Conservation (phyloP, 2,888 invertebrate species). For the Escarpia spicata region DNA sequence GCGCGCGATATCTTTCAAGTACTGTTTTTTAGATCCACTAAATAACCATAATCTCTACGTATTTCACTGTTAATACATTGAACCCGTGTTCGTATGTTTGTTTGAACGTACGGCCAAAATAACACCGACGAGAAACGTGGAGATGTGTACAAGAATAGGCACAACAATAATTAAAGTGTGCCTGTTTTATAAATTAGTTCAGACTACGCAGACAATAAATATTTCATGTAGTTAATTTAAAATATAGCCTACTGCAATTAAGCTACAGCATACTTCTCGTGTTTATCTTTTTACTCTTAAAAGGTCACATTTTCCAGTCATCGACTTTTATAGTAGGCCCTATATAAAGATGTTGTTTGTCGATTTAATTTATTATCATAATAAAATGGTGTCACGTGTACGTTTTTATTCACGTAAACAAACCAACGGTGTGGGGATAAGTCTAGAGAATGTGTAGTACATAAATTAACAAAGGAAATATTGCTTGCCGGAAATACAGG, state of each 20-base stretch:
- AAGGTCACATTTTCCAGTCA: neutral
- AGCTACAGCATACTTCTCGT: neutral
- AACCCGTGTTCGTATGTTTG: no score
- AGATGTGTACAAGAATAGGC: neutral
- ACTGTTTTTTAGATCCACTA: neutral
- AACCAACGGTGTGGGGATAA: no score
- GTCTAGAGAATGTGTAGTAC: no score
- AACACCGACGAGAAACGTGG: no score
- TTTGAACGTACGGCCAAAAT: no score
- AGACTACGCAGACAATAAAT: neutral
- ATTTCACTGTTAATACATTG: neutral
- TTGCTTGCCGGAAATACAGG: neutral
- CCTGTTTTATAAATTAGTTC: neutral
- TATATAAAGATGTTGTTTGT: no score
- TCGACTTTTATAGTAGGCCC: neutral
- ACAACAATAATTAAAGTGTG: neutral
- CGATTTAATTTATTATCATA: no score
- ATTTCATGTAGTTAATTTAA: constrained; percentile 9
- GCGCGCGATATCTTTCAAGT: neutral
- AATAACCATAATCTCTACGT: neutral
- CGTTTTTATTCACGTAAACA: no score
- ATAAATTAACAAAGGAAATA: neutral
- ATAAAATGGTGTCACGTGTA: no score
- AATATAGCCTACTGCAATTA: neutral
- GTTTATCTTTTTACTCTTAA: neutral